Percentiles rank a stretch among this genome's conserved stretches.
These are phyloP conservation scores for Linnaemya tessellans DNA, from an alignment of 2,888 invertebrate species.

Conservation along the genomic window DNA sequence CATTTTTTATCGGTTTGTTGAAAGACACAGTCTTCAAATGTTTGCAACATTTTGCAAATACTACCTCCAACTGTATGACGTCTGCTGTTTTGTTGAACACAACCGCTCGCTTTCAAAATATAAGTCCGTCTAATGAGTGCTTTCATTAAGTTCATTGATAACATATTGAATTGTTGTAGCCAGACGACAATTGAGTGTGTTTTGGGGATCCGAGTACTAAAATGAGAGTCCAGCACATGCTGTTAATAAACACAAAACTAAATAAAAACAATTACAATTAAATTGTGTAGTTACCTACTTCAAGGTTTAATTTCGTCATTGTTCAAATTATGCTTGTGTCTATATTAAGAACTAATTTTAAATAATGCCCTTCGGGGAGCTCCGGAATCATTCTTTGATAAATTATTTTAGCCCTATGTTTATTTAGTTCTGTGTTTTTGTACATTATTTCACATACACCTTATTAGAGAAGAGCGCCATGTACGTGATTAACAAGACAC, in stretches of 20 bases:
- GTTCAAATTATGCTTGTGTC: too few relatives aligned
- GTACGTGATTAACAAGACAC: too few relatives aligned
- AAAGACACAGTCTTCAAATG: slow-evolving; percentile 74
- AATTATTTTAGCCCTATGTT: not conserved
- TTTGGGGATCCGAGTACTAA: slow-evolving; percentile 3
- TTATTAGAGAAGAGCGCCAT: too few relatives aligned
- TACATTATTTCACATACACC: too few relatives aligned
- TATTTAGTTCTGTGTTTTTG: too few relatives aligned
- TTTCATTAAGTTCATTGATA: slow-evolving; percentile 40
- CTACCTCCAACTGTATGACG: not conserved
- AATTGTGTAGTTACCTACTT: not conserved
- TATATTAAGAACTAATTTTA: not conserved
- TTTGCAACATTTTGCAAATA: slow-evolving; percentile 50
- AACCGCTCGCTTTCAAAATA: slow-evolving; percentile 58
- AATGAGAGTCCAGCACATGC: slow-evolving; percentile 2
- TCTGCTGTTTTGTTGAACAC: slow-evolving; percentile 1
- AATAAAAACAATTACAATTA: not conserved
- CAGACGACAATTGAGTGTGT: not conserved
- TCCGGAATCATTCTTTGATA: not conserved
- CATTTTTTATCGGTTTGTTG: slow-evolving; percentile 37
- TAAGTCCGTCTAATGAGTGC: slow-evolving; percentile 53
- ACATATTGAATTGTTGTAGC: slow-evolving; percentile 28
- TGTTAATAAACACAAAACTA: not conserved
- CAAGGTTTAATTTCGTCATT: too few relatives aligned
- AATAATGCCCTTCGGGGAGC: too few relatives aligned